Evolutionary conservation across 2,797 vertebrate species (phyloP), one percentile per base, ranked within the genome.

Genomic region (Enteromius radiatus): DNA sequence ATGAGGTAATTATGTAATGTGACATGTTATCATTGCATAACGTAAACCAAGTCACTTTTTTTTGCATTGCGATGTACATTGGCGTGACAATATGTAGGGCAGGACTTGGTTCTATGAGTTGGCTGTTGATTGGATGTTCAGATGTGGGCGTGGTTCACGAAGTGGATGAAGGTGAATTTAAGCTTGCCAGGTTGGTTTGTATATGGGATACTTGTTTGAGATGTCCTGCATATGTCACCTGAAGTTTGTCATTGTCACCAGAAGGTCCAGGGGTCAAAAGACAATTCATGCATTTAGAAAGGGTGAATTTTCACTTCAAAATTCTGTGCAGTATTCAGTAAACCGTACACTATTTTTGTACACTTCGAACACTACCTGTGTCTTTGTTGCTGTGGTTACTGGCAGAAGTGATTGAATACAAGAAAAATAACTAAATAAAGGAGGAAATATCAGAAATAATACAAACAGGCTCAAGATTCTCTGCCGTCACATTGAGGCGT

Each of bases 361-460:
- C 15, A 15, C 15, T 21, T 14, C 0, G n/a, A 71, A 41, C 28
- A 21, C n/a, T 11, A 23, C 41, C n/a, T 14, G 36, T 19, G 21
- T 31, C 23, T 59, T 11, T 15, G 78, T 78, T 78, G 54, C 79
- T 38, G 23, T 76, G 36, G 74, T 65, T 54, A 81, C 67, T 4
- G 23, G 43, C 15, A 61, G 73, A 80, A 68, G 52, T 56, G 17
- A 73, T 65, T 56, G 41, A 76, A 77, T 70, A 36, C 38, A 63
- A 28, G 9, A 10, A 19, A 41, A 1, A 65, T 49, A 23, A 41
- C 5, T 9, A 63, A 56, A 36, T 33, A 17, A 69, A 61, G 59
- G 0, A 52, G 38, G 54, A 59, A 26, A 28, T 23, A 28, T 65
- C 65, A 77, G 33, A 73, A 38, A 7, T 78, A 38, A 38, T 76